These are phyloP conservation scores for Xerus rutilus DNA, from an alignment of 2,797 vertebrate genomes.

Conservation along the genomic window DNA sequence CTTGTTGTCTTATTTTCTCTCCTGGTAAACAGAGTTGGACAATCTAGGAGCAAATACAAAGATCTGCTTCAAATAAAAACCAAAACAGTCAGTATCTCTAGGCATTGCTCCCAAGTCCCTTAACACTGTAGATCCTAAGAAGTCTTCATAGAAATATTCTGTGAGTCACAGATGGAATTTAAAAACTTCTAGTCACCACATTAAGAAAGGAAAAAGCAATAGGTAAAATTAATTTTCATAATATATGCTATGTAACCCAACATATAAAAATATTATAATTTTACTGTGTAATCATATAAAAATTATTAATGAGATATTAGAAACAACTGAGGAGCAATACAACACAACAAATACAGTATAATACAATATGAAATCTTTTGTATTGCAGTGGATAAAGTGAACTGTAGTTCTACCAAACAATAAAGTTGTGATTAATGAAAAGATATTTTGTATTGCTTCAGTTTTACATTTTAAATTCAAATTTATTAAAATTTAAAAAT, in stretches of 20 bases:
- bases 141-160: conserved; percentile 16
- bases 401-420: neutral
- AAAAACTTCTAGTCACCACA: neutral
- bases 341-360: neutral
- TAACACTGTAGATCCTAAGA: neutral
- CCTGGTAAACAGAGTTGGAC: neutral
- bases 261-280: conserved; percentile 44
- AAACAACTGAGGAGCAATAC: neutral
- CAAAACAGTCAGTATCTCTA: neutral
- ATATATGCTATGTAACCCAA: neutral
- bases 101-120: neutral
- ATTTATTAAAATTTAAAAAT: conserved; percentile 13
- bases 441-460: conserved; percentile 25
- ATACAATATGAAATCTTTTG: neutral
- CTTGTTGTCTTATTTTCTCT: neutral
- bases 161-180: neutral
- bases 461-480: conserved; percentile 55
- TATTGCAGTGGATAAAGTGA: neutral
- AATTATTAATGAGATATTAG: conserved; percentile 8
- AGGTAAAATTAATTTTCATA: conserved; percentile 34
- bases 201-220: conserved; percentile 17
- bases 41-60: neutral
- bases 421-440: neutral
- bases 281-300: neutral
- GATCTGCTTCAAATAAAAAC: neutral